These are phyloP conservation scores for Nasonia vitripennis DNA, from an alignment of 1,140 invertebrate genomes.

Conservation along the genomic window DNA sequence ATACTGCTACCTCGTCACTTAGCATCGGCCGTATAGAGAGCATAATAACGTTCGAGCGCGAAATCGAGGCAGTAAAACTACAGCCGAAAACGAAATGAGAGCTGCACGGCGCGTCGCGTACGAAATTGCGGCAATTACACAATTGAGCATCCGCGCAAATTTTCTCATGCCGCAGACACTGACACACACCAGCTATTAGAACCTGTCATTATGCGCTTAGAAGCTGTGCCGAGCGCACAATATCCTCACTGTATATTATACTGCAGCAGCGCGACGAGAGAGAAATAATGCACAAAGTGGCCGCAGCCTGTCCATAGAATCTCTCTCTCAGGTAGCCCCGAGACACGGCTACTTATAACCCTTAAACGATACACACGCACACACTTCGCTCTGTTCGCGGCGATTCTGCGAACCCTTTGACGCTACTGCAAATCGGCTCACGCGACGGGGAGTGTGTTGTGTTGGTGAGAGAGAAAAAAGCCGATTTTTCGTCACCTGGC, in stretches of 20 bases:
- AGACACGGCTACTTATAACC: conserved; percentile 6
- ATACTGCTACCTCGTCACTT: background rate
- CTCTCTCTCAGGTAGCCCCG: background rate
- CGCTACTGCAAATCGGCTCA: background rate
- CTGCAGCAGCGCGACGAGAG: background rate
- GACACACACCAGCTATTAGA: background rate
- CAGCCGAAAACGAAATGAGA: background rate
- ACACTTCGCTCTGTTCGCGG: background rate
- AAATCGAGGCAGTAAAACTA: background rate
- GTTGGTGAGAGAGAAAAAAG: background rate
- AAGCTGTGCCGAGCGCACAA: background rate
- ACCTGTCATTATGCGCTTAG: conserved; percentile 22
- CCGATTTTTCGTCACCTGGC: conserved; percentile 10
- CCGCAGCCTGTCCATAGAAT: background rate
- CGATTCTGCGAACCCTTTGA: conserved; percentile 21
- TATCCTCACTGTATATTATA: too few relatives aligned
- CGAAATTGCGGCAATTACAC: conserved; percentile 40
- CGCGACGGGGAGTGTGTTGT: background rate
- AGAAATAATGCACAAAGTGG: conserved; percentile 6
- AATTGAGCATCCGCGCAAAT: conserved; percentile 10
- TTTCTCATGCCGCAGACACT: conserved; percentile 13
- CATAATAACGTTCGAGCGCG: background rate
- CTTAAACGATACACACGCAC: background rate
- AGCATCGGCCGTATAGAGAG: background rate
- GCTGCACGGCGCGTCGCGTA: background rate